Base-by-base conservation (phyloP, 2,888 invertebrate species). In the Epinotia bilunana region DNA sequence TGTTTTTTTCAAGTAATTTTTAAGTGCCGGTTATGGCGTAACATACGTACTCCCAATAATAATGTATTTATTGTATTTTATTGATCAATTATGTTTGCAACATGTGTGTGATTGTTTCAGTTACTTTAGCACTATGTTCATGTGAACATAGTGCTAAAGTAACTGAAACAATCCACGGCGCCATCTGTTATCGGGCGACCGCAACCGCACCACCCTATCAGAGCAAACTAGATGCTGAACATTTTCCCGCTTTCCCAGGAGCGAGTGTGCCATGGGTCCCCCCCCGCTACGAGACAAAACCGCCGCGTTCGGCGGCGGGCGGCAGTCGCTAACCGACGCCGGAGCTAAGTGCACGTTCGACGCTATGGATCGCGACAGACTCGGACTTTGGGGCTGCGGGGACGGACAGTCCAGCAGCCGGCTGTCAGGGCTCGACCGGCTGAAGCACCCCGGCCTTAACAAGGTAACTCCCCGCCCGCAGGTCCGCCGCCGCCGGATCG, bases 401-500 rank as follows among this genome's bases (percentile, higher is more conserved):
- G 95, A 96, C 83, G 95, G 95, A 73, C 87, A 92, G 79, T 90
- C 94, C 78, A 89, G 94, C 80, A 94, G 94, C 85, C 94, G 94
- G 75, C 86, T 95, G 73, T 94, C 95, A 73, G 96, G 97, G 74
- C 93, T 96, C 79, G 96, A 96, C 88, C 95, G 95, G 78, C 92
- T 97, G 63, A 94, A 95, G 77, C 95, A 96, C 85, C 96, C 96
- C 2, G 95, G 95, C 74, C 93, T 96, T 12, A 96, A 96, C 88
- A 97, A 97, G 96, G 97, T 96, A 88, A 81, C 85, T 53, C 33
- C 74, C 33, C 62, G 33, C 74, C 33, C 62, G 60, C 20, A 53
- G 11, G 23, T 9, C 18, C n/a, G 12, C 12, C 39, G 53, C n/a
- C 46, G 67, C 23, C 61, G 76, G 78, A 82, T 82, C 78, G 77